Evolutionary conservation across 2,113 vertebrate species (phyloP).

Genomic region (Hippocampus zosterae): DNA sequence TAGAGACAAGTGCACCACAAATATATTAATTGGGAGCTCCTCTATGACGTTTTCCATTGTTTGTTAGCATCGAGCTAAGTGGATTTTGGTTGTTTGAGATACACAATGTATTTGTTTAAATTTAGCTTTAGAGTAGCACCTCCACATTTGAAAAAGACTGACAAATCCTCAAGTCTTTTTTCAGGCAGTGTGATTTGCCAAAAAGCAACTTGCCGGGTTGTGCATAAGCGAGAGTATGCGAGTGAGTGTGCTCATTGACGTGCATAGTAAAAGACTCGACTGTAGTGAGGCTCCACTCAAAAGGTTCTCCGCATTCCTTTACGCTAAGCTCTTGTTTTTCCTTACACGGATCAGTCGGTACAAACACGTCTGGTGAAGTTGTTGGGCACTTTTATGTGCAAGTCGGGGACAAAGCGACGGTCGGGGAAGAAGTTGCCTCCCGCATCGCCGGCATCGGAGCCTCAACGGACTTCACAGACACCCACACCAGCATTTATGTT

Average conservation of each 20-base stretch:
- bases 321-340: constrained; percentile 52
- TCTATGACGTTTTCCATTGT: too few species aligned
- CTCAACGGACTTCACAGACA: not conserved
- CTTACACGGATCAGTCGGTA: not conserved
- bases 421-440: not conserved
- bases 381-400: not conserved
- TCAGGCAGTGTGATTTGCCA: not conserved
- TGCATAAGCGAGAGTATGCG: too few species aligned
- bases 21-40: too few species aligned
- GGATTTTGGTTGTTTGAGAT: too few species aligned
- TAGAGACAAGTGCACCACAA: too few species aligned
- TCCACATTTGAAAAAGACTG: too few species aligned
- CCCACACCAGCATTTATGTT: not conserved
- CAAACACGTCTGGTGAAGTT: not conserved
- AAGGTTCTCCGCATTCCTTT: constrained; percentile 56
- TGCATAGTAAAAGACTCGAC: not conserved
- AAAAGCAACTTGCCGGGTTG: not conserved
- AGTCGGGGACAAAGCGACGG: not conserved
- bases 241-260: too few species aligned
- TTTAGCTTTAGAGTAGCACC: too few species aligned
- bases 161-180: too few species aligned
- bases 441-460: not conserved
- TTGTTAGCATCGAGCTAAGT: too few species aligned
- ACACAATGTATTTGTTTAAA: too few species aligned
- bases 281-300: constrained; percentile 32